Percentiles rank a stretch among this genome's conserved stretches.
These are phyloP conservation scores for Triops longicaudatus DNA, from an alignment of 1,140 invertebrate species.

Conservation along the genomic window DNA sequence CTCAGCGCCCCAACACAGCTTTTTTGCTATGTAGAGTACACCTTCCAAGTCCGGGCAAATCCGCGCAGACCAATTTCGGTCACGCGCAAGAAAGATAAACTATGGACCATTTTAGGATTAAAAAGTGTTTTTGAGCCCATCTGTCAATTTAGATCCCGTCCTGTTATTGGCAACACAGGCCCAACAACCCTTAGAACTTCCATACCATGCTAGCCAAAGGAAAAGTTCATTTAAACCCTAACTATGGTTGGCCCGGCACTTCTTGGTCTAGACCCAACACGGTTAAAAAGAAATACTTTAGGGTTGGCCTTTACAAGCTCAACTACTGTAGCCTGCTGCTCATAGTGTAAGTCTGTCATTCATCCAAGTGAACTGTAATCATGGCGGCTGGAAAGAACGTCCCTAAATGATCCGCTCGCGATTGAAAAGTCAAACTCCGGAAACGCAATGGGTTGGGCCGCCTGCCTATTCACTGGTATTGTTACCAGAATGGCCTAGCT, in stretches of 20 bases:
- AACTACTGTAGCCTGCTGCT: neutral
- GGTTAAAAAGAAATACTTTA: neutral
- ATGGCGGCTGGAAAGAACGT: neutral
- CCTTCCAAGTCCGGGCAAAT: no score
- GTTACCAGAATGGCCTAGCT: neutral
- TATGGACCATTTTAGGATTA: neutral
- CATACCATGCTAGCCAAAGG: neutral
- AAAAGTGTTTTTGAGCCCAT: neutral
- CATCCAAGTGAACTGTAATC: neutral
- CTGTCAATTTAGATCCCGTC: neutral
- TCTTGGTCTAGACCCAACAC: neutral
- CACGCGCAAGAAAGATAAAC: neutral
- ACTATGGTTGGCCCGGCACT: neutral
- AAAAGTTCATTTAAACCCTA: neutral
- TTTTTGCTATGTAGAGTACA: no score
- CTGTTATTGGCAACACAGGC: neutral
- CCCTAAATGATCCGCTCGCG: neutral
- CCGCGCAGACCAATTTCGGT: neutral
- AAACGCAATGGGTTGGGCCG: slow-evolving; percentile 1
- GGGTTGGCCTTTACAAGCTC: neutral
- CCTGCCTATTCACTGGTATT: neutral
- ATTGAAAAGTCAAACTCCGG: neutral
- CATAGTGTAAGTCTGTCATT: neutral
- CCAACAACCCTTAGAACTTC: neutral
- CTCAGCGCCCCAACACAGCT: no score